phyloP scores from a whole-genome alignment of 2,797 vertebrate species.

The Hapalemur alaotrensis region DNA sequence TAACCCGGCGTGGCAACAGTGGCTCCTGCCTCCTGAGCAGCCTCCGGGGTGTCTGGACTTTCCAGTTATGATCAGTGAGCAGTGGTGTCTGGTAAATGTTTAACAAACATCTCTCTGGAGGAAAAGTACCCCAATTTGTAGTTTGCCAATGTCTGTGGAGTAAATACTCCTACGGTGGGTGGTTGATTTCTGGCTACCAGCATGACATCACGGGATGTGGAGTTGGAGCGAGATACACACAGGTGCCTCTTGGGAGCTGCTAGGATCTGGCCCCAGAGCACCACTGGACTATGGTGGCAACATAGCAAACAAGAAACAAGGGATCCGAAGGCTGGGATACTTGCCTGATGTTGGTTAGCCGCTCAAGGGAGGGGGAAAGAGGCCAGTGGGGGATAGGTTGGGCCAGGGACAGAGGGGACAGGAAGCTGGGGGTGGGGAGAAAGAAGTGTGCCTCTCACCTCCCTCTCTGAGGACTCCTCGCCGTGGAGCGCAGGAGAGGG shows the following conservation, averaged over 20 bases:
- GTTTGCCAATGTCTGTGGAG: not conserved
- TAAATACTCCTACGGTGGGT: not conserved
- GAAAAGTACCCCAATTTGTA: not conserved
- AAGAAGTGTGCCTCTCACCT: constrained; percentile 45
- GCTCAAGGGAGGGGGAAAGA: not conserved
- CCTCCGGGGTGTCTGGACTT: not conserved
- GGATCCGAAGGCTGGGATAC: not conserved
- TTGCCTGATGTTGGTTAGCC: not conserved
- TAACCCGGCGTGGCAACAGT: fast-evolving
- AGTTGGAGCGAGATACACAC: not conserved
- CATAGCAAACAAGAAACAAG: not conserved
- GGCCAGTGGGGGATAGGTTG: too few species aligned
- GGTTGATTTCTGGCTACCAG: not conserved
- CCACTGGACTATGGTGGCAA: not conserved
- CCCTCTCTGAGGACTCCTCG: constrained; percentile 67
- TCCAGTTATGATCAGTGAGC: not conserved
- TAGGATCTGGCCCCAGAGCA: not conserved
- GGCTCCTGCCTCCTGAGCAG: not conserved
- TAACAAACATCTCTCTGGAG: not conserved
- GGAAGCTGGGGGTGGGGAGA: not conserved
- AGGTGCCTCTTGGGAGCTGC: not conserved
- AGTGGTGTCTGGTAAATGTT: not conserved
- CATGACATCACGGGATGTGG: not conserved
- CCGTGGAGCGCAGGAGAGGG: not conserved
- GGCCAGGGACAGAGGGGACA: not conserved